Percentiles rank a stretch among this genome's conserved stretches.
Evolutionary conservation across 2,113 vertebrate species (phyloP).

Genomic region (Malaclemys terrapin): DNA sequence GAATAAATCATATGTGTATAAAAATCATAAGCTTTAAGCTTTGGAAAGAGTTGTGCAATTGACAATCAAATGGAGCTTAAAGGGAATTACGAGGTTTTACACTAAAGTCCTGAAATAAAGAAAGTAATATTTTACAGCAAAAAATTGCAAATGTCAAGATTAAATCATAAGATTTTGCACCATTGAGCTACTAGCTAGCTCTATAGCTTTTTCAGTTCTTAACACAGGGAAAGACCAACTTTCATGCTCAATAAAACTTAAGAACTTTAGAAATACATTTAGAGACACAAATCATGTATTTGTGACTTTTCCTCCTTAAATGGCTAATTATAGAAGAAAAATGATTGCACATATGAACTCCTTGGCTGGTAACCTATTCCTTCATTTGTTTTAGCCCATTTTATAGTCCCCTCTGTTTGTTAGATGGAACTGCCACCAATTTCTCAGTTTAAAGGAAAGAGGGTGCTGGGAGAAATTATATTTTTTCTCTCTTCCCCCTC

Average conservation of each 20-base stretch:
- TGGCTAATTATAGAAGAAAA: constrained; percentile 77
- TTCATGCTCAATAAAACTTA: constrained; percentile 90
- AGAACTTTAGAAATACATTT: constrained; percentile 87
- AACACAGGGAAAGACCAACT: constrained; percentile 86
- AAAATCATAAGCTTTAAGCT: constrained; percentile 82
- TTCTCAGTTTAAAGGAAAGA: constrained; percentile 36
- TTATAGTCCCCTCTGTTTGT: constrained; percentile 24
- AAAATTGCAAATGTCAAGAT: constrained; percentile 87
- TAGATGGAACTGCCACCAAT: constrained; percentile 17
- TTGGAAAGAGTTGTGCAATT: constrained; percentile 88
- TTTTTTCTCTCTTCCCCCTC: background rate
- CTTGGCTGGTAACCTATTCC: constrained; percentile 37
- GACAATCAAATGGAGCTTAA: constrained; percentile 90
- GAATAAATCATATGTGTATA: constrained; percentile 81
- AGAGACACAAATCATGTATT: constrained; percentile 81
- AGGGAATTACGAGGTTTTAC: constrained; percentile 86
- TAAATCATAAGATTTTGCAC: constrained; percentile 88
- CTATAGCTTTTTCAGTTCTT: constrained; percentile 80
- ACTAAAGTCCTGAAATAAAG: constrained; percentile 85
- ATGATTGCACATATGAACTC: constrained; percentile 46
- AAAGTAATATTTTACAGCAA: constrained; percentile 86
- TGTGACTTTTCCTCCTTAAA: constrained; percentile 77
- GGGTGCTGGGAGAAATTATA: background rate
- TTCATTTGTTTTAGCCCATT: constrained; percentile 54
- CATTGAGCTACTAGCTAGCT: constrained; percentile 83